Evolutionary conservation across 2,113 vertebrate species (phyloP).

Genomic region (Zosterops hypoxanthus): DNA sequence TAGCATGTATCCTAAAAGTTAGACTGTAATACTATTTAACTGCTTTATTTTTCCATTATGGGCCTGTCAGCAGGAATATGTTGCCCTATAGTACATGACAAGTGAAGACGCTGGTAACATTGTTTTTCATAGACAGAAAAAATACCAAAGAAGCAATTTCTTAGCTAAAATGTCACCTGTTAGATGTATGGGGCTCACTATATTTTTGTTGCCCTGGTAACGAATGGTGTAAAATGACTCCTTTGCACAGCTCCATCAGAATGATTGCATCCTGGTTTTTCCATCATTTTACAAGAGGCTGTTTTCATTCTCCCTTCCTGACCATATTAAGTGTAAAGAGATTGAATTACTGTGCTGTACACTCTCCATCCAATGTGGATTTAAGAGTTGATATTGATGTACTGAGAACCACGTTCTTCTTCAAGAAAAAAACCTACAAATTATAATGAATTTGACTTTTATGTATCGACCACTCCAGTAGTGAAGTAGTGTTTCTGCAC

Average conservation of each 20-base stretch:
- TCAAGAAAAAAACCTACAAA: conserved; percentile 83
- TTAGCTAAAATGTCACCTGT: conserved; percentile 88
- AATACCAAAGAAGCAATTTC: conserved; percentile 87
- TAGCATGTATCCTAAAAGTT: conserved; percentile 84
- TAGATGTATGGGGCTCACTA: conserved; percentile 84
- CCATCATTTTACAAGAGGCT: conserved; percentile 88
- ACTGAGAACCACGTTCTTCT: conserved; percentile 80
- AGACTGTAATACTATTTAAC: conserved; percentile 80
- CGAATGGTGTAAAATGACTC: conserved; percentile 86
- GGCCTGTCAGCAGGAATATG: conserved; percentile 81
- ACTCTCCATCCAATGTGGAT: conserved; percentile 84
- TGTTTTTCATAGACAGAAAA: conserved; percentile 85
- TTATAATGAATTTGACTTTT: conserved; percentile 90
- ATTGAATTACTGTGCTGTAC: conserved; percentile 86
- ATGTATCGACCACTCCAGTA: conserved; percentile 82
- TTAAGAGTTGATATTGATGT: conserved; percentile 88
- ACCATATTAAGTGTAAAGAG: conserved; percentile 85
- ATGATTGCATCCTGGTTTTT: conserved; percentile 89
- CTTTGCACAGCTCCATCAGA: conserved; percentile 84
- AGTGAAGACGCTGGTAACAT: conserved; percentile 84
- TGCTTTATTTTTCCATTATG: conserved; percentile 85
- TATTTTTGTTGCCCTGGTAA: conserved; percentile 88
- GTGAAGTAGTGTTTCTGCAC: conserved; percentile 84
- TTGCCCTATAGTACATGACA: conserved; percentile 85
- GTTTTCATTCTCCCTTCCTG: conserved; percentile 87